Evolutionary conservation across 2,113 vertebrate genomes (phyloP).

Genomic region (Embiotoca jacksoni): DNA sequence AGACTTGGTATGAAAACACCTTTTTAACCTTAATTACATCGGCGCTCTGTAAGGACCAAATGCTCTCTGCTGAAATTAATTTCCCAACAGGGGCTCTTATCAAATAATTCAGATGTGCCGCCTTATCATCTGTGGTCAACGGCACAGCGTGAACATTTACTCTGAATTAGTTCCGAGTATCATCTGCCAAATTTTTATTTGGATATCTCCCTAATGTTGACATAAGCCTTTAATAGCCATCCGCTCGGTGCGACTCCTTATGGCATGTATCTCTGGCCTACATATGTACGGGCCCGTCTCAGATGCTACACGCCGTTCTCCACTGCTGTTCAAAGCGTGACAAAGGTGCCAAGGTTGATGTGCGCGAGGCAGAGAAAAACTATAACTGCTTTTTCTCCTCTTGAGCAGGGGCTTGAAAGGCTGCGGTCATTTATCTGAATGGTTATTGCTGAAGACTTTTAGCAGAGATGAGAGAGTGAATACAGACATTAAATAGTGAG

Average conservation of each 20-base stretch:
- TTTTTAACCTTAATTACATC: slow-evolving; percentile 73
- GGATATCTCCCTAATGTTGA: slow-evolving; percentile 64
- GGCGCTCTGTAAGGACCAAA: slow-evolving; percentile 54
- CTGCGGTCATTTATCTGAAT: slow-evolving; percentile 40
- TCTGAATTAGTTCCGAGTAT: slow-evolving; percentile 54
- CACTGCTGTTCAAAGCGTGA: slow-evolving; percentile 32
- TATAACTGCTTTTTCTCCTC: slow-evolving; percentile 38
- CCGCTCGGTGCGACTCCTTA: slow-evolving; percentile 65
- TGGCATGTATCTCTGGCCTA: slow-evolving; percentile 31
- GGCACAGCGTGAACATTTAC: slow-evolving; percentile 43
- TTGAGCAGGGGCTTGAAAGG: background rate
- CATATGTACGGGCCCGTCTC: slow-evolving; percentile 31
- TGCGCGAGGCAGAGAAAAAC: slow-evolving; percentile 4
- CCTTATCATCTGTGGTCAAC: slow-evolving; percentile 68
- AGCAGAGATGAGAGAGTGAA: slow-evolving; percentile 32
- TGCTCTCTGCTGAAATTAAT: slow-evolving; percentile 69
- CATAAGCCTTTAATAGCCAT: slow-evolving; percentile 60
- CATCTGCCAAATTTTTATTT: slow-evolving; percentile 66
- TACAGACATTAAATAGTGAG: slow-evolving; percentile 19
- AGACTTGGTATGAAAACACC: slow-evolving; percentile 51
- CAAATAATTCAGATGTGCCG: slow-evolving; percentile 62
- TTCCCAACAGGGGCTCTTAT: slow-evolving; percentile 65
- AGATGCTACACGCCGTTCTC: slow-evolving; percentile 51
- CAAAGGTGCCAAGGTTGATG: slow-evolving; percentile 13
- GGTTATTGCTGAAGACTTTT: slow-evolving; percentile 51